Evolutionary conservation across 2,113 vertebrate genomes (phyloP).

Genomic region (Erythrocebus patas): DNA sequence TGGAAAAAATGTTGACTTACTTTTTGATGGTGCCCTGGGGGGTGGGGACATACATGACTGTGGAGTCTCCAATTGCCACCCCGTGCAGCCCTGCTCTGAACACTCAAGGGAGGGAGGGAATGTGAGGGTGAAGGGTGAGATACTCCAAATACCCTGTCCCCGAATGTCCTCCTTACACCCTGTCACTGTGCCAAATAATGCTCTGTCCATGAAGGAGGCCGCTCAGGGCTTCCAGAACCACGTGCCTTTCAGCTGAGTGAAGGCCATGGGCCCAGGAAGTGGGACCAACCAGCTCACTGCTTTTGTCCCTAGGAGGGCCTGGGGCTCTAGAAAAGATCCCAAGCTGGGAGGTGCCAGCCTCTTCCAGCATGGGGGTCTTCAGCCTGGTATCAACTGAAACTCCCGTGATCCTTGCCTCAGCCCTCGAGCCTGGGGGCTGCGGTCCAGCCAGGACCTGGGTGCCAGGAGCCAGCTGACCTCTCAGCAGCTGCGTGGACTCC

Average conservation of each 20-base stretch:
- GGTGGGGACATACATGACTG: not conserved
- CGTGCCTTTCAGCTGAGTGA: not conserved
- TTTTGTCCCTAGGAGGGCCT: not conserved
- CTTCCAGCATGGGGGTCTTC: not conserved
- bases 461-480: not conserved
- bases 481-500: not conserved
- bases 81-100: not conserved
- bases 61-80: not conserved
- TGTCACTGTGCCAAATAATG: too few relatives aligned
- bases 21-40: slow-evolving; percentile 65
- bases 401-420: not conserved
- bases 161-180: too few relatives aligned
- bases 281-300: not conserved
- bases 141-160: too few relatives aligned
- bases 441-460: not conserved
- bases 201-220: not conserved
- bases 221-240: not conserved
- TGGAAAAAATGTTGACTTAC: slow-evolving; percentile 72
- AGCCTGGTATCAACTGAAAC: too few relatives aligned
- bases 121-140: too few relatives aligned
- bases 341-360: not conserved
- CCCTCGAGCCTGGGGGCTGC: not conserved
- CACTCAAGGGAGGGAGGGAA: not conserved
- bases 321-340: not conserved
- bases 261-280: not conserved